Evolutionary conservation across 2,797 vertebrate species (phyloP).

Genomic region (Vireo griseus): DNA sequence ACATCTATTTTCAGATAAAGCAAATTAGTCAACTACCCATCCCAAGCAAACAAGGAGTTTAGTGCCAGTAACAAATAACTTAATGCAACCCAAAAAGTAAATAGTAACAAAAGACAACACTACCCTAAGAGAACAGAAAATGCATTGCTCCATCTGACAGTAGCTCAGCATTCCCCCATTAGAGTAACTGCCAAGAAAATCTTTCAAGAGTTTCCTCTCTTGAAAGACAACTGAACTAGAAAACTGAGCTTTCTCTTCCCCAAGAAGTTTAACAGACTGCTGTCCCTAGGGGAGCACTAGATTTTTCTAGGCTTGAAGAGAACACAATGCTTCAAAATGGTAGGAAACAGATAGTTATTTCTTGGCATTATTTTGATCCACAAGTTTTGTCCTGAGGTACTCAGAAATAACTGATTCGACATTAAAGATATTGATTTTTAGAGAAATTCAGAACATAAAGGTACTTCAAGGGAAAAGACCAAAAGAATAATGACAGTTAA

Average conservation of each 20-base stretch:
- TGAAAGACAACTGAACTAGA: not conserved
- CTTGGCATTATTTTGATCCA: not conserved
- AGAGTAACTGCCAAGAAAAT: not conserved
- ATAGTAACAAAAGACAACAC: not conserved
- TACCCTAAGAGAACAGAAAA: not conserved
- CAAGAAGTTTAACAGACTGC: not conserved
- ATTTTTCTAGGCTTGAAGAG: not conserved
- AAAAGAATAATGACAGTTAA: not conserved
- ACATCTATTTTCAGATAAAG: not conserved
- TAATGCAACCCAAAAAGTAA: not conserved
- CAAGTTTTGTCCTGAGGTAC: not conserved
- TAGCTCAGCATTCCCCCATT: not conserved
- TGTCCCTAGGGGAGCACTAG: not conserved
- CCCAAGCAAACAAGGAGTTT: not conserved
- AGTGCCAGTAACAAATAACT: not conserved
- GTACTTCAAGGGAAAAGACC: not conserved
- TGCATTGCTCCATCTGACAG: not conserved
- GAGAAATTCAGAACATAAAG: not conserved
- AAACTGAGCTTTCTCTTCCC: not conserved
- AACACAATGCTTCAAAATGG: not conserved
- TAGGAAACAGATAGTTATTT: not conserved
- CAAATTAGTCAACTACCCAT: not conserved
- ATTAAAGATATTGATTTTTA: not conserved
- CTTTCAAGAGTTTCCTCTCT: not conserved
- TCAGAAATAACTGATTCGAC: not conserved